Evolutionary conservation across 2,113 vertebrate genomes (phyloP).

Genomic region (Tricholaema leucomelas): DNA sequence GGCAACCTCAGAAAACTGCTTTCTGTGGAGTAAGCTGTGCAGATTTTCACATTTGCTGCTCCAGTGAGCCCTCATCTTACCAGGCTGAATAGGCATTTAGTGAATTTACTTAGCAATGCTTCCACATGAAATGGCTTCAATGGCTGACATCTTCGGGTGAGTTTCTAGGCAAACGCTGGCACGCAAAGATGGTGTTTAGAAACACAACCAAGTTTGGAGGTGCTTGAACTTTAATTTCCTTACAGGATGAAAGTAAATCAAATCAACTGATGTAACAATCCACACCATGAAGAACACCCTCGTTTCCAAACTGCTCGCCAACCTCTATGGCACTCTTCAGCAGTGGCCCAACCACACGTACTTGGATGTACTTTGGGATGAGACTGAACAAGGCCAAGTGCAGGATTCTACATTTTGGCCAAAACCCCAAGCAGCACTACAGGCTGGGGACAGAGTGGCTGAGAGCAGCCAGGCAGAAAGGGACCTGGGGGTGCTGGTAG

Average conservation of each 20-base stretch:
- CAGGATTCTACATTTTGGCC: no score
- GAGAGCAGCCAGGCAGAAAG: no score
- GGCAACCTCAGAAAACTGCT: slow-evolving; percentile 62
- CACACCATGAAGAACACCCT: not conserved
- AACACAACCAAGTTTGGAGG: slow-evolving; percentile 36
- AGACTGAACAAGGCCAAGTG: no score
- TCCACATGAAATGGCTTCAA: slow-evolving; percentile 82
- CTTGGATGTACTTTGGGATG: no score
- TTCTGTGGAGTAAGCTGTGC: slow-evolving; percentile 63
- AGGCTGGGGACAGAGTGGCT: no score
- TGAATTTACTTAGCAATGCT: slow-evolving; percentile 81
- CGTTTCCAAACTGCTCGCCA: not conserved
- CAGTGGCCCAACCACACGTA: not conserved
- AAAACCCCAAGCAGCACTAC: no score
- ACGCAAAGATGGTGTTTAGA: slow-evolving; percentile 55
- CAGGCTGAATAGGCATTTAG: slow-evolving; percentile 79
- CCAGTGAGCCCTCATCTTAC: slow-evolving; percentile 66
- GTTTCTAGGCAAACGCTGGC: slow-evolving; percentile 50
- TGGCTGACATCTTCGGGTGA: slow-evolving; percentile 67
- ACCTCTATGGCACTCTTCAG: not conserved
- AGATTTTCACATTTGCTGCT: slow-evolving; percentile 80
- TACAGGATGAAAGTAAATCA: slow-evolving; percentile 16
- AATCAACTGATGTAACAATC: not conserved
- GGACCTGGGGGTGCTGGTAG: no score
- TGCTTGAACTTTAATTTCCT: slow-evolving; percentile 27